Conservation (phyloP, 1,140 invertebrate genomes). For the Ridgeia piscesae region DNA sequence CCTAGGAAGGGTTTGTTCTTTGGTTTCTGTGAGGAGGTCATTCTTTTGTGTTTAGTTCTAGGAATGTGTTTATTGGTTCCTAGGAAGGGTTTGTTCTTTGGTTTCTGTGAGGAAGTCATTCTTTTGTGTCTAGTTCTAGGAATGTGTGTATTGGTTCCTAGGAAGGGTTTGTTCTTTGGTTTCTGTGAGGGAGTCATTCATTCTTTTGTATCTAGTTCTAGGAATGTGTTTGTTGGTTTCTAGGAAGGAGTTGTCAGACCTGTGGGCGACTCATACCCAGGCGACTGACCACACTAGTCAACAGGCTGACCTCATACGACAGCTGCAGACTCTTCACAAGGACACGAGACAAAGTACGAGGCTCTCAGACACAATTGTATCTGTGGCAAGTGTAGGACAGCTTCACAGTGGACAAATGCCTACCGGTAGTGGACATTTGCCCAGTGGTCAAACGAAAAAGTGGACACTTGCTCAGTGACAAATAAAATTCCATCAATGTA, state of each 20-base stretch:
- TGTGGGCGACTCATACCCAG: slow-evolving; percentile 51
- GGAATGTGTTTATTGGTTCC: neutral
- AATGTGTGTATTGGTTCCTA: neutral
- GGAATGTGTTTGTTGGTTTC: neutral
- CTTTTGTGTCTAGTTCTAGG: neutral
- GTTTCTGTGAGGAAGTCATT: neutral
- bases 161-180: neutral
- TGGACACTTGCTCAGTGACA: too few relatives aligned
- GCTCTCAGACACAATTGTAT: neutral
- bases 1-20: slow-evolving; percentile 42
- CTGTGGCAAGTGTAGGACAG: neutral
- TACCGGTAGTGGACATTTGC: too few relatives aligned
- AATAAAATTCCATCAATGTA: too few relatives aligned
- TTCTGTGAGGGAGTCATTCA: neutral
- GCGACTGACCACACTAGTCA: slow-evolving; percentile 49
- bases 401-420: too few relatives aligned
- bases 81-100: neutral
- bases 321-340: slow-evolving; percentile 52
- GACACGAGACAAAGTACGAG: slow-evolving; percentile 53
- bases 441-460: too few relatives aligned
- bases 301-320: slow-evolving; percentile 51
- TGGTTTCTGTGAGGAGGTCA: neutral
- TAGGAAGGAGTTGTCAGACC: slow-evolving; percentile 33
- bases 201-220: neutral
- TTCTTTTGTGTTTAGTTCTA: neutral